A percentile compares a stretch with the other conserved stretches of the same genome.
phyloP scores from a whole-genome alignment of 2,797 vertebrate species.

The Trachops cirrhosus region DNA sequence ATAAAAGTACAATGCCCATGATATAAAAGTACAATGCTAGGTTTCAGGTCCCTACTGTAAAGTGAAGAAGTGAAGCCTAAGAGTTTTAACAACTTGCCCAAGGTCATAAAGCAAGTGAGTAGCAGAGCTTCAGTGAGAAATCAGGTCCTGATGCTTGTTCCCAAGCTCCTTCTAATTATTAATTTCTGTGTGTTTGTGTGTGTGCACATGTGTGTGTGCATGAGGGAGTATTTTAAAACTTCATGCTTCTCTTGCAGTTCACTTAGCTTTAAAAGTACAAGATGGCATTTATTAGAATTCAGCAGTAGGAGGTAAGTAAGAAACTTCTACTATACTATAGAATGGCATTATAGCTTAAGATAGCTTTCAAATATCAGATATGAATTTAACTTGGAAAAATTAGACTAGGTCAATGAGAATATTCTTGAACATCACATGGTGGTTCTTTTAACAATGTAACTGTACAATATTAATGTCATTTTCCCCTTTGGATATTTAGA shows the following conservation, averaged over 20 bases:
- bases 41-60: background rate
- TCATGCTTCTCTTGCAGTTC: background rate
- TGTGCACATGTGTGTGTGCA: background rate
- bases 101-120: background rate
- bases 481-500: background rate
- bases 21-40: background rate
- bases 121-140: background rate
- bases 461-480: background rate
- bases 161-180: background rate
- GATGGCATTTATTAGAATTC: constrained; percentile 58
- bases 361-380: constrained; percentile 61
- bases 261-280: constrained; percentile 45
- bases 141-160: background rate
- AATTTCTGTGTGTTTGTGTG: background rate
- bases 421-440: background rate
- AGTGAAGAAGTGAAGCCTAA: background rate
- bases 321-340: constrained; percentile 4
- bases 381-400: constrained; percentile 57
- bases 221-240: constrained; percentile 2
- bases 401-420: constrained; percentile 6
- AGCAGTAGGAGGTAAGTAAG: constrained; percentile 38
- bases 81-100: background rate
- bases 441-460: background rate
- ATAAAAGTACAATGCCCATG: background rate
- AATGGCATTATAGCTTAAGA: constrained; percentile 59